Evolutionary conservation across 1,140 invertebrate genomes (phyloP).

Genomic region (Orchesella cincta): DNA sequence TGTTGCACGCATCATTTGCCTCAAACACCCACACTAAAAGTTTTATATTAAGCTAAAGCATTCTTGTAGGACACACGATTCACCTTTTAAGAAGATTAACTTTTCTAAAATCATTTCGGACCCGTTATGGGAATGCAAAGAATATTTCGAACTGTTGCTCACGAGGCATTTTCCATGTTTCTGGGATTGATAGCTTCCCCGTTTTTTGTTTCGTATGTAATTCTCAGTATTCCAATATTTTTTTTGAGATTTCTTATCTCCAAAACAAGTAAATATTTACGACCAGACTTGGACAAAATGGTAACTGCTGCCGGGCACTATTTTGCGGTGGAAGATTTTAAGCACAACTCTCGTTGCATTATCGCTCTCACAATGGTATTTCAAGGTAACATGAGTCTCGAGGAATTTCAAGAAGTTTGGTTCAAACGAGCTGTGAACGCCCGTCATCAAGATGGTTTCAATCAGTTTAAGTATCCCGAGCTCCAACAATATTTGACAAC

Average conservation of each 20-base stretch:
- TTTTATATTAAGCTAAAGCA: too few relatives aligned
- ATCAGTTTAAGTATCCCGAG: neutral
- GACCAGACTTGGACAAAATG: neutral
- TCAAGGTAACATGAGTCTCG: neutral
- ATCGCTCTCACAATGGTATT: neutral
- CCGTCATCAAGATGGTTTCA: neutral
- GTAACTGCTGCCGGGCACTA: neutral
- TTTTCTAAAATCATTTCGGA: too few relatives aligned
- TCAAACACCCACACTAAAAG: too few relatives aligned
- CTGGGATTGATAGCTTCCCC: neutral
- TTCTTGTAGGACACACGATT: too few relatives aligned
- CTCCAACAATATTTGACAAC: neutral
- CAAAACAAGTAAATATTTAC: neutral
- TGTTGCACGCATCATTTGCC: too few relatives aligned
- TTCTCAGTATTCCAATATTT: neutral
- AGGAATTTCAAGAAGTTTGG: neutral
- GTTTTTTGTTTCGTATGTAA: neutral
- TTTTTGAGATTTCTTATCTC: neutral
- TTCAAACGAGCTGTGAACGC: neutral
- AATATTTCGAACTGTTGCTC: too few relatives aligned
- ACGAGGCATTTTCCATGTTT: too few relatives aligned
- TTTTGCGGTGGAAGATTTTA: neutral
- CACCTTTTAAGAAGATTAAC: too few relatives aligned
- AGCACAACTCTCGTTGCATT: neutral
- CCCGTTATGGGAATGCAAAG: too few relatives aligned